phyloP scores from a whole-genome alignment of 2,113 vertebrate species.

The Stigmatopora argus region DNA sequence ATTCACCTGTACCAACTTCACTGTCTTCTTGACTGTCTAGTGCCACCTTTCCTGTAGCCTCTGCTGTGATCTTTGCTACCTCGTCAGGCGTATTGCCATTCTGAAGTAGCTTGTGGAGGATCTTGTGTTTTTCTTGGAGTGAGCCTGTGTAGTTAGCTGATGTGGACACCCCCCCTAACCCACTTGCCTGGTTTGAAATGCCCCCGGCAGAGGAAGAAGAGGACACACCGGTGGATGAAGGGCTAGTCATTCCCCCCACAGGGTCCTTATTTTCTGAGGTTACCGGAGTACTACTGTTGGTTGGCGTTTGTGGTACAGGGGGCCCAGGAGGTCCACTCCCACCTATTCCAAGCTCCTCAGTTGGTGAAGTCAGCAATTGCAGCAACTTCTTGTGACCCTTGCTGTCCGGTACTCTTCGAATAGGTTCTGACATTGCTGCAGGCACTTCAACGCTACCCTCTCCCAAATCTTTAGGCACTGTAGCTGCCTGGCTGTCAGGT shows the following conservation, averaged over 20 bases:
- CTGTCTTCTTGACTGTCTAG: constrained; percentile 68
- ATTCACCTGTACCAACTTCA: constrained; percentile 68
- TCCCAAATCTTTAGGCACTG: constrained; percentile 70
- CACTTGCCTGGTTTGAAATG: constrained; percentile 69
- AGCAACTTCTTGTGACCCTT: constrained; percentile 94
- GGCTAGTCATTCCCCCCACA: constrained; percentile 80
- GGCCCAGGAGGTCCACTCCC: constrained; percentile 74
- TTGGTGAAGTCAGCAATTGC: constrained; percentile 88
- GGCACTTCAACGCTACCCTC: constrained; percentile 75
- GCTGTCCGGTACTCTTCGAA: constrained; percentile 78
- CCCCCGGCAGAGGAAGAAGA: constrained; percentile 80
- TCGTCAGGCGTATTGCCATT: constrained; percentile 96
- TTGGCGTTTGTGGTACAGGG: constrained; percentile 36
- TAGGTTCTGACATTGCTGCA: constrained; percentile 63
- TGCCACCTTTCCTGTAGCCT: constrained; percentile 88
- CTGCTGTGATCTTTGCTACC: constrained; percentile 94
- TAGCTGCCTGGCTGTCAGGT: constrained; percentile 75
- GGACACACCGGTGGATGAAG: constrained; percentile 91
- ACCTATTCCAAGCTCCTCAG: constrained; percentile 80
- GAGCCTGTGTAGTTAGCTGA: constrained; percentile 76
- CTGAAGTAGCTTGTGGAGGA: constrained; percentile 94
- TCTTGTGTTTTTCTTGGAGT: constrained; percentile 95
- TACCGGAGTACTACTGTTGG: constrained; percentile 66
- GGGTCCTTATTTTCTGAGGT: constrained; percentile 81
- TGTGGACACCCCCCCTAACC: constrained; percentile 70